phyloP scores from a whole-genome alignment of 2,888 invertebrate species.

The Amorpha juglandis region DNA sequence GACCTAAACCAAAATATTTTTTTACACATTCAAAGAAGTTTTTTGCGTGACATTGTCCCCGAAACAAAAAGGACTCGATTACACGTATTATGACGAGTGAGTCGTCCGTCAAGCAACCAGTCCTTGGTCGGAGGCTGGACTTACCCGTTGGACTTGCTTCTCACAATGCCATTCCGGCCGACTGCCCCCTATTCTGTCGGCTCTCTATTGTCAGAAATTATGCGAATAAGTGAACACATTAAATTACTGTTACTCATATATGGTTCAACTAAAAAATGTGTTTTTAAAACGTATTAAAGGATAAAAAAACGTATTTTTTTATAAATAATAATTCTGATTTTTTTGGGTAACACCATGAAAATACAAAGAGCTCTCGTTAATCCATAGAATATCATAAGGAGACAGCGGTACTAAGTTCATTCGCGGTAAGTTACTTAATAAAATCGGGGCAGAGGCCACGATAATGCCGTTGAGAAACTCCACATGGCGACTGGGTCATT shows the following conservation, averaged over 20 bases:
- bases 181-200: constrained; percentile 35
- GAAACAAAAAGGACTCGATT: constrained; percentile 24
- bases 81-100: constrained; percentile 28
- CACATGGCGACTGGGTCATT: neutral
- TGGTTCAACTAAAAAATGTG: no score
- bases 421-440: no score
- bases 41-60: constrained; percentile 17
- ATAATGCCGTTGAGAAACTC: neutral
- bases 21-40: neutral
- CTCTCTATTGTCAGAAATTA: constrained; percentile 29
- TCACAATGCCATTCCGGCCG: constrained; percentile 54
- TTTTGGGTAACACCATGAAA: no score
- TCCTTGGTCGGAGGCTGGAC: constrained; percentile 45
- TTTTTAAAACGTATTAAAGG: no score
- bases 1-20: no score
- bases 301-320: no score
- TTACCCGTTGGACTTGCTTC: constrained; percentile 52
- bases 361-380: no score
- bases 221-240: constrained; percentile 10
- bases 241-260: neutral
- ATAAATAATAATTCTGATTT: no score
- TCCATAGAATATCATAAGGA: no score
- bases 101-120: constrained; percentile 40
- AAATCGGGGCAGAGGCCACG: neutral
- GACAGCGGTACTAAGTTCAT: no score